Percentiles rank a stretch among this genome's conserved stretches.
These are phyloP conservation scores for Cryptoleucopteryx plumbea DNA, from an alignment of 2,113 vertebrate genomes.

Conservation along the genomic window DNA sequence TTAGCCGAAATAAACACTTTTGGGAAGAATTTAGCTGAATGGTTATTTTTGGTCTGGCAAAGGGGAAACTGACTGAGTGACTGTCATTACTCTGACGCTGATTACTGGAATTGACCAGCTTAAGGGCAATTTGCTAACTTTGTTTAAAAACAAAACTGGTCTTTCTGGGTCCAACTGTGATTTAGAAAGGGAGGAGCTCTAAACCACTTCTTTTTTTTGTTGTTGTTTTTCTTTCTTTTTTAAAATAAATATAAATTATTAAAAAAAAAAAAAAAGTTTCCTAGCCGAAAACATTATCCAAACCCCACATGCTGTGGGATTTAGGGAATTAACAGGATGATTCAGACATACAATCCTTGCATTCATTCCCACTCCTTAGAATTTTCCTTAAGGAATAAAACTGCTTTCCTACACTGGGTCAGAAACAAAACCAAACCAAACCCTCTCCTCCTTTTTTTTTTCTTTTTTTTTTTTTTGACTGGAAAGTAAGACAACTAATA, in stretches of 20 bases:
- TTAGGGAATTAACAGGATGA: slow-evolving; percentile 26
- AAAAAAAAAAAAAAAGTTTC: background rate
- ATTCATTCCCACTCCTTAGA: slow-evolving; percentile 8
- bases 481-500: background rate
- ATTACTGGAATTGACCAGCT: slow-evolving; percentile 42
- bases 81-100: slow-evolving; percentile 31
- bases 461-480: background rate
- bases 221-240: too few species aligned
- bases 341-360: background rate
- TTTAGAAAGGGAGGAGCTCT: background rate
- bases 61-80: background rate
- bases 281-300: background rate
- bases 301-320: background rate
- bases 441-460: background rate
- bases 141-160: slow-evolving; percentile 31
- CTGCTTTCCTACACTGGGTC: background rate
- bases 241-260: background rate
- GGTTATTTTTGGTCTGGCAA: slow-evolving; percentile 56
- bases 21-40: slow-evolving; percentile 31
- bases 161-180: background rate
- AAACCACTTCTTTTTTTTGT: background rate
- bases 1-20: slow-evolving; percentile 14
- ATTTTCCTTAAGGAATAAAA: slow-evolving; percentile 25
- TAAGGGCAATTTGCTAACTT: slow-evolving; percentile 41
- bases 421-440: background rate